Evolutionary conservation across 1,140 invertebrate species (phyloP), one percentile per base, ranked within the genome.

Genomic region (Zaprionus ghesquierei): DNA sequence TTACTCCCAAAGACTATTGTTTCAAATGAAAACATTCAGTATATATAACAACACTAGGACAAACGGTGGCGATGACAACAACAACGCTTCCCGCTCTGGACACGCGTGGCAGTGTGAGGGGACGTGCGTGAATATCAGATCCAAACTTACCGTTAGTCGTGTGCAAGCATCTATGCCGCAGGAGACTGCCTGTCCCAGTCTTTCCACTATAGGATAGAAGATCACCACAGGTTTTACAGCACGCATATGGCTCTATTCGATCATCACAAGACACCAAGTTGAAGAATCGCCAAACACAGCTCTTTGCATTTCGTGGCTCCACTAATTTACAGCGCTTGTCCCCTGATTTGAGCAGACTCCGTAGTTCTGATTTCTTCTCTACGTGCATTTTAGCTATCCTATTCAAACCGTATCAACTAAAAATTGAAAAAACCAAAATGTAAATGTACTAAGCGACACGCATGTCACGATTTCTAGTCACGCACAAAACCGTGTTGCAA

Each of bases 91-190:
- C 64, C 70, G 56, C 51, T 56, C 50, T 73, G 78, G 65, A 64
- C 81, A 85, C 82, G 82, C 82, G 82, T 87, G 82, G 84, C 84
- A 82, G 72, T 82, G 81, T 65, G 65, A 61, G 72, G 62, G 75
- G 64, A 51, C 64, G 70, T 68, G 70, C 55, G 70, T 81, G 49
- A 78, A 78, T 77, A 81, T 69, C 66, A 70, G 66, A 69, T 81
- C 73, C 58, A 64, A 87, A 82, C 84, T 89, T 87, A 87, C 82
- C 82, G 82, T 82, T 87, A 79, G 72, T 65, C 41, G 84, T 82
- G 69, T 87, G 82, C 6, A 87, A 60, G 20, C 84, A 89, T 63
- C 81, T 55, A 41, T 89, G 84, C 33, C 84, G 84, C 35, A 89
- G 64, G 13, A 89, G 44, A n/a, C 86, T 90, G 8, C 85, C 84